A percentile compares a stretch with the other conserved stretches of the same genome.
Evolutionary conservation across 2,113 vertebrate genomes (phyloP).

Genomic region (Crotalus viridis): DNA sequence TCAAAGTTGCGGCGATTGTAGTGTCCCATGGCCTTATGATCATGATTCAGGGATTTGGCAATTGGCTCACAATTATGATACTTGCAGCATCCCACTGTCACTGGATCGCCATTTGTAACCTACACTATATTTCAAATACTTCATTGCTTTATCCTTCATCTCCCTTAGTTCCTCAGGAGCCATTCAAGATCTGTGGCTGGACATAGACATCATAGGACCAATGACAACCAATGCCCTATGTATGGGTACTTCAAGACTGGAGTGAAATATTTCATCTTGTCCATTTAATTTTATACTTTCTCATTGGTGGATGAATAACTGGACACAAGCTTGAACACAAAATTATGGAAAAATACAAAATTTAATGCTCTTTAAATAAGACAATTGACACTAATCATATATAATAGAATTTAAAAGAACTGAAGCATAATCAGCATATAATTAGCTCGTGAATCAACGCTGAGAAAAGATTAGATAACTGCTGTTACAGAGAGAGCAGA

Average conservation of each 20-base stretch:
- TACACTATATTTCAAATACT: not conserved
- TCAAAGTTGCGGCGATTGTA: not conserved
- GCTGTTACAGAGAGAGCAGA: rapidly evolving
- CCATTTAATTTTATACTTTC: not conserved
- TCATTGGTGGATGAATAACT: not conserved
- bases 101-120: not conserved
- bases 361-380: slow-evolving; percentile 9
- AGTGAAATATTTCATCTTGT: not conserved
- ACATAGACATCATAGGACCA: not conserved
- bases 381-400: not conserved
- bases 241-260: not conserved
- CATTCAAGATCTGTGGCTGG: not conserved
- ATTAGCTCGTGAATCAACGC: not conserved
- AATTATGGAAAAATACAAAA: not conserved
- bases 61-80: not conserved
- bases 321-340: not conserved
- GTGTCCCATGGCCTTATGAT: not conserved
- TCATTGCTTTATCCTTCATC: not conserved
- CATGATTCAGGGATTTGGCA: not conserved
- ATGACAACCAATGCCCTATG: not conserved
- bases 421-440: not conserved
- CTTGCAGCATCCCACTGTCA: not conserved
- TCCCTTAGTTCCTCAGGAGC: not conserved
- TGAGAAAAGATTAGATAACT: not conserved
- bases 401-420: not conserved